Conservation (phyloP, 2,113 vertebrate species). For the Melanocharis versteri region DNA sequence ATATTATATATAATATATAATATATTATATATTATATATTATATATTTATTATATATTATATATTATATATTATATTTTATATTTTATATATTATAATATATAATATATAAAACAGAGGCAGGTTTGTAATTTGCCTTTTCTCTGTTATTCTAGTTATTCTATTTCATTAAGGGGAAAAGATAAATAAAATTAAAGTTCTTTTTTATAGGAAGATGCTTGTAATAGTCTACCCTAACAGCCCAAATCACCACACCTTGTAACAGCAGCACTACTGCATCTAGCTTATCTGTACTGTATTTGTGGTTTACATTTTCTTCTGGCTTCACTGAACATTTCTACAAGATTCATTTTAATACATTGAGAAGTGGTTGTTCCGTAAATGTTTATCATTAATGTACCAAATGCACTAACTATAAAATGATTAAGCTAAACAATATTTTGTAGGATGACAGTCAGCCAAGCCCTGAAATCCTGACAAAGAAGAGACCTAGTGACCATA, state of each 20-base stretch:
- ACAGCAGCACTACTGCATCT: background rate
- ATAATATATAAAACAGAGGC: background rate
- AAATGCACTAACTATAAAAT: background rate
- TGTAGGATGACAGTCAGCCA: background rate
- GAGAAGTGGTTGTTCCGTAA: background rate
- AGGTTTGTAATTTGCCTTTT: background rate
- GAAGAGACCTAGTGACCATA: background rate
- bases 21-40: background rate
- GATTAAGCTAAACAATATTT: background rate
- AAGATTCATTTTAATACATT: background rate
- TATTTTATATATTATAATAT: too few species aligned
- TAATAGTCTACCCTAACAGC: background rate
- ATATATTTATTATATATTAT: too few species aligned
- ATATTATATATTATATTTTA: too few species aligned
- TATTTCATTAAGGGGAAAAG: background rate
- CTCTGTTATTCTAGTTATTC: background rate
- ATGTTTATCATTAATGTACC: background rate
- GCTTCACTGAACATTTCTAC: background rate
- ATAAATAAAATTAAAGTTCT: background rate
- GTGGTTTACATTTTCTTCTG: background rate
- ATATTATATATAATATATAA: background rate
- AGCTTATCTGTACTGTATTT: background rate
- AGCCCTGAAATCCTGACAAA: conserved; percentile 30
- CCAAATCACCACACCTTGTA: background rate
- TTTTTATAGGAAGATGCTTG: background rate